A percentile compares a stretch with the other conserved stretches of the same genome.
Conservation (phyloP, 2,888 invertebrate species). For the Ichneumon xanthorius region DNA sequence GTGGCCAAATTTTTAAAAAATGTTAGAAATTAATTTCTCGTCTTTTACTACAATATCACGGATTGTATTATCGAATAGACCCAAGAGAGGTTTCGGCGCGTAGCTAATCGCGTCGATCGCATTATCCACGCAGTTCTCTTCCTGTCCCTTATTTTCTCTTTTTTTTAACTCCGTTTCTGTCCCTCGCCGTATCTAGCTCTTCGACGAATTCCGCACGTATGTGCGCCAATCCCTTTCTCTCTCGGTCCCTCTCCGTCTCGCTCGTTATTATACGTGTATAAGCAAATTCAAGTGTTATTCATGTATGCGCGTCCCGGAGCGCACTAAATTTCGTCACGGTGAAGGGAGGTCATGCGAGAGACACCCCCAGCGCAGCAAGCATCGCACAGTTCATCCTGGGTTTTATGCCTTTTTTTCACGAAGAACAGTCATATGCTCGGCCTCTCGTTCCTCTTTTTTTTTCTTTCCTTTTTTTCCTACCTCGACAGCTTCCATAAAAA, state of each 20-base stretch:
- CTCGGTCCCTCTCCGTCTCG: neutral
- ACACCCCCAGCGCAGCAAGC: conserved; percentile 71
- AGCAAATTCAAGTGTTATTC: conserved; percentile 80
- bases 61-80: conserved; percentile 23
- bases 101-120: conserved; percentile 49
- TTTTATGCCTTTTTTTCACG: conserved; percentile 80
- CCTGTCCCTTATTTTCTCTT: conserved; percentile 43
- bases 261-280: conserved; percentile 71
- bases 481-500: conserved; percentile 54
- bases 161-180: conserved; percentile 46
- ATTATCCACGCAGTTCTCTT: conserved; percentile 55
- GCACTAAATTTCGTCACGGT: conserved; percentile 82
- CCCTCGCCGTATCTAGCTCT: conserved; percentile 17
- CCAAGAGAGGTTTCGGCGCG: conserved; percentile 27
- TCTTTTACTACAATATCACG: conserved; percentile 8
- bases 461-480: neutral
- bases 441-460: conserved; percentile 43
- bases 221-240: conserved; percentile 34
- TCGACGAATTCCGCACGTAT: conserved; percentile 51
- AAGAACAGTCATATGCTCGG: conserved; percentile 78
- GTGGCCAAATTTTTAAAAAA: conserved; percentile 15
- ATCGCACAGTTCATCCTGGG: conserved; percentile 68
- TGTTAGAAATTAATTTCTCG: conserved; percentile 27
- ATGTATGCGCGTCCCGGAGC: conserved; percentile 77
- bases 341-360: conserved; percentile 76